Base-by-base conservation (phyloP, 2,113 vertebrate genomes). In the Meleagris gallopavo region DNA sequence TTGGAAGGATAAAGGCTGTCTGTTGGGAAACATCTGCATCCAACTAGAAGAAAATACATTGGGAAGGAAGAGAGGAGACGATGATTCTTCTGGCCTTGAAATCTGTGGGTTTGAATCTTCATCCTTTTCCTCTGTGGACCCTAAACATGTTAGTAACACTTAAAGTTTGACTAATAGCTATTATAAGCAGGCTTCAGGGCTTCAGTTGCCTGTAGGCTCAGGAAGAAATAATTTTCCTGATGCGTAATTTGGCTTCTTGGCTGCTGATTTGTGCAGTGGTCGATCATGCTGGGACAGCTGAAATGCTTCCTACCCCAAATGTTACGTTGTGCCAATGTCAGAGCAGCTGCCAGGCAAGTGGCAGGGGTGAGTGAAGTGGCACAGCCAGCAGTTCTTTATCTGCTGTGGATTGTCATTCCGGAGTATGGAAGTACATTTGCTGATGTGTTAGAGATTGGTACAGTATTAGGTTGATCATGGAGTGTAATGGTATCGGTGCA, bases 191-290 rank as follows among this genome's bases (percentile, higher is more conserved):
- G 55, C 74, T 60, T 77, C 29, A 38, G 88, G 55, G 19, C n/a
- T 93, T 91, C 55, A 64, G 1, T 55, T 91, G 65, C 29, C 38
- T 77, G 10, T 36, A 66, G n/a, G 65, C 25, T 83, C 86, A 94
- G 83, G 92, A 95, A 86, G 83, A 83, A 93, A 77, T 92, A 43
- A 38, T 88, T 89, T 90, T 83, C 41, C 17, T 78, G 8, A 38
- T 71, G 65, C 41, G 22, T 93, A 66, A 88, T 83, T 90, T 92
- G 79, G 79, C 83, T 93, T 88, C 75, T 88, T 93, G 64, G 38
- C 55, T 86, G 75, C 79, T 88, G 72, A 60, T 93, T 55, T 74
- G 82, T 54, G 32, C 50, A 7, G 46, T 20, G 72, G 45, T 48
- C 58, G 69, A 60, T 86, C 76, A 30, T 0, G 0, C 75, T 43